Percentiles rank a stretch among this genome's conserved stretches.
These are phyloP conservation scores for Cremastobaeus sp. DNA, from an alignment of 2,888 invertebrate species.

Conservation along the genomic window DNA sequence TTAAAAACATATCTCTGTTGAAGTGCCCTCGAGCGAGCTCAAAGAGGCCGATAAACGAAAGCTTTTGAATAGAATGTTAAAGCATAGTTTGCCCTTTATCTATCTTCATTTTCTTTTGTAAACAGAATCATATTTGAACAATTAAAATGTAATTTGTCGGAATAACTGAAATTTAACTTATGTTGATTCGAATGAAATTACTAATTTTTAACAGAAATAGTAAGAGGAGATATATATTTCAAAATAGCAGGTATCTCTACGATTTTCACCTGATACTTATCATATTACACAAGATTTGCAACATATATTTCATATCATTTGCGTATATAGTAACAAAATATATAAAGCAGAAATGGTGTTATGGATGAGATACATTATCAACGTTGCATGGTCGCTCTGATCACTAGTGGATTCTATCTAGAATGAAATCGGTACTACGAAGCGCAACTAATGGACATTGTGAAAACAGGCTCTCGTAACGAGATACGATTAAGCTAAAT, in stretches of 20 bases:
- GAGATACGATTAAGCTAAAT: constrained; percentile 41
- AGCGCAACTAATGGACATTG: constrained; percentile 29
- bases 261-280: too few species aligned
- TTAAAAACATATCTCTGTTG: constrained; percentile 50
- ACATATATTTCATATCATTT: too few species aligned
- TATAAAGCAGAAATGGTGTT: background rate
- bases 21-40: constrained; percentile 39
- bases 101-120: too few species aligned
- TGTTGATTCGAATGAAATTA: too few species aligned
- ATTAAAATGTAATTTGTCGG: too few species aligned
- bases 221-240: too few species aligned
- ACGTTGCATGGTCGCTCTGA: constrained; percentile 23
- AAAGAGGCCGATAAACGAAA: constrained; percentile 53
- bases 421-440: constrained; percentile 29
- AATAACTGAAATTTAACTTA: too few species aligned
- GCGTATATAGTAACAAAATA: too few species aligned
- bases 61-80: constrained; percentile 33
- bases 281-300: too few species aligned
- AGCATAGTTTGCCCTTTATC: constrained; percentile 18
- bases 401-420: constrained; percentile 18
- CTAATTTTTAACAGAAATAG: too few species aligned
- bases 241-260: too few species aligned
- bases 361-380: constrained; percentile 10
- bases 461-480: constrained; percentile 41
- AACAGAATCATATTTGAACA: too few species aligned